Percentiles rank a stretch among this genome's conserved stretches.
Evolutionary conservation across 1,140 invertebrate genomes (phyloP).

Genomic region (Calliopsis andreniformis): DNA sequence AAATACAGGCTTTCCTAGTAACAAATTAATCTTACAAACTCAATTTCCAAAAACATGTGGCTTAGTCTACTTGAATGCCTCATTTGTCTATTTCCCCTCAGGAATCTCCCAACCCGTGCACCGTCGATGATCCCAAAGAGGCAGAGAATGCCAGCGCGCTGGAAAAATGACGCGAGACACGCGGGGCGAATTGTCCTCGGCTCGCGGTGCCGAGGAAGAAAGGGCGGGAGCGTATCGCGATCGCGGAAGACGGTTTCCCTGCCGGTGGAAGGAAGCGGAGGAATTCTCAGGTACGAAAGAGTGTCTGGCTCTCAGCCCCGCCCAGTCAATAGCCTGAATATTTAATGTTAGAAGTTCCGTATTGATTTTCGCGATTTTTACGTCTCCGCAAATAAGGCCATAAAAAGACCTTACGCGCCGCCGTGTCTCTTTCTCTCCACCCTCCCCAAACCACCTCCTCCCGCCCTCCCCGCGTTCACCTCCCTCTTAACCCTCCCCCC

Average conservation of each 20-base stretch:
- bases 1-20: too few species aligned
- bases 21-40: too few species aligned
- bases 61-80: too few species aligned
- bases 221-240: slow-evolving; percentile 1
- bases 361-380: slow-evolving; percentile 82
- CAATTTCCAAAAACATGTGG: too few species aligned
- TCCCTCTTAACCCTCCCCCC: slow-evolving; percentile 4
- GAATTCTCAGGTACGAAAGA: slow-evolving; percentile 53
- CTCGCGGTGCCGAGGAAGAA: not conserved
- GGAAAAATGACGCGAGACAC: too few species aligned
- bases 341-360: slow-evolving; percentile 80
- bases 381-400: slow-evolving; percentile 79
- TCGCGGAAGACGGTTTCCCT: slow-evolving; percentile 35
- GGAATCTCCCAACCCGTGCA: too few species aligned
- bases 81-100: too few species aligned
- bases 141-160: too few species aligned
- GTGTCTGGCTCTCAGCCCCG: slow-evolving; percentile 60
- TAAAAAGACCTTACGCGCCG: slow-evolving; percentile 70
- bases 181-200: too few species aligned
- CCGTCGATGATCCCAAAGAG: too few species aligned
- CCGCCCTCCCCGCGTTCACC: too few species aligned
- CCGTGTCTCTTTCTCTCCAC: not conserved
- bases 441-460: too few species aligned
- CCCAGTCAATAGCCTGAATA: slow-evolving; percentile 79
- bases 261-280: not conserved